These are phyloP conservation scores for Anser brachyrhynchus DNA, from an alignment of 2,113 vertebrate genomes.

Conservation along the genomic window DNA sequence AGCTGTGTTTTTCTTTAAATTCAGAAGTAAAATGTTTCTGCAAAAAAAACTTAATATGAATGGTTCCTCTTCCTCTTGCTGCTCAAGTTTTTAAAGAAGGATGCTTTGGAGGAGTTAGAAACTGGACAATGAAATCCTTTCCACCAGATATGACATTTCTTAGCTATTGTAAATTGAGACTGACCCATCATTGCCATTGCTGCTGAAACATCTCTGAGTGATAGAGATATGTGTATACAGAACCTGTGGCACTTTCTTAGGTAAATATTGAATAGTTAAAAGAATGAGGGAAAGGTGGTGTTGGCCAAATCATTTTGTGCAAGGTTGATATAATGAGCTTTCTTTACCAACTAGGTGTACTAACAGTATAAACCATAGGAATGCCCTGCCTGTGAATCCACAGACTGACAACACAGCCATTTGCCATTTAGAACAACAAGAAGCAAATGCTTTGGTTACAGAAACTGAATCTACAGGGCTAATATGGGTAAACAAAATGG, in stretches of 20 bases:
- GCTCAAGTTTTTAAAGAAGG: not conserved
- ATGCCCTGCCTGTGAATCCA: constrained; percentile 28
- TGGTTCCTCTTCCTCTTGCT: not conserved
- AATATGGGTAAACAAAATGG: not conserved
- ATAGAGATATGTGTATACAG: not conserved
- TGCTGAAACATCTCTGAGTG: not conserved
- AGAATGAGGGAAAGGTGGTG: constrained; percentile 3
- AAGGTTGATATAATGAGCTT: not conserved
- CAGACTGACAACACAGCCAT: not conserved
- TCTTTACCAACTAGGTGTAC: constrained; percentile 17
- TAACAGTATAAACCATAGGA: not conserved
- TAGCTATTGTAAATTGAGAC: not conserved
- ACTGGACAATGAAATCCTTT: not conserved
- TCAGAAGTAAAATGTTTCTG: not conserved
- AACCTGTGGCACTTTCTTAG: not conserved
- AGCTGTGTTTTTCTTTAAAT: not conserved
- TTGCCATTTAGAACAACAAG: not conserved
- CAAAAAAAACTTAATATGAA: not conserved
- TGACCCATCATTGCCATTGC: not conserved
- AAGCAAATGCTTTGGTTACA: not conserved
- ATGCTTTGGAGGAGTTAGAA: not conserved
- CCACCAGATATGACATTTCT: not conserved
- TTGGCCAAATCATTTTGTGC: constrained; percentile 5
- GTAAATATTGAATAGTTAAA: constrained; percentile 42
- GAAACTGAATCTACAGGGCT: not conserved